Evolutionary conservation across 2,797 vertebrate species (phyloP), one percentile per base, ranked within the genome.

Genomic region (Hafferia zeledoni): DNA sequence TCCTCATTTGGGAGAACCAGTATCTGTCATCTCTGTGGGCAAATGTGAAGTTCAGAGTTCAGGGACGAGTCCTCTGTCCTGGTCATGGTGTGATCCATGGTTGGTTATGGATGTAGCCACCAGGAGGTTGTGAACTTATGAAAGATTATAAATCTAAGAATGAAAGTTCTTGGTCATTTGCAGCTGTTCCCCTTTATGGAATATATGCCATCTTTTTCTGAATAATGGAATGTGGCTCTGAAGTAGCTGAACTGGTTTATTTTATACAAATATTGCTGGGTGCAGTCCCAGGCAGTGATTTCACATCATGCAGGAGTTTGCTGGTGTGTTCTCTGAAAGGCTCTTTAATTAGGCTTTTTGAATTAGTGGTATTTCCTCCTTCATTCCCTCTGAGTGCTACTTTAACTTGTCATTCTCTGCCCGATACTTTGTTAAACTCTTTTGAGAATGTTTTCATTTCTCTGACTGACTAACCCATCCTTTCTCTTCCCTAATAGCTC

Each of bases 231-330:
- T 28, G 22, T 17, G 33, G 9, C 61, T 88, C 47, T 71, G 52
- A 46, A 86, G 94, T n/a, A 39, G 59, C 55, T 53, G 27, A 78
- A 82, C 69, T 30, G 56, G 80, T 90, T 94, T 35, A 8, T 65
- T 83, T 59, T 44, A 22, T 65, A 35, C 63, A 43, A 6, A 43
- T 55, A 12, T 30, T 81, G 7, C 1, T 49, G 37, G 65, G 37
- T 49, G 52, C 72, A 60, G 56, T 76, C 67, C 72, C 9, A 18
- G 75, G 52, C 53, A 41, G 56, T 47, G 60, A 52, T 24, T 31
- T 64, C 20, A 67, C 61, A 31, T 78, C 44, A 9, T 7, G 33
- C 56, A 46, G 60, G 63, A 47, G 33, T 53, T 81, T 83, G 83
- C 47, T 77, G 2, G 47, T 74, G 5, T 39, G 44, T 53, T 77